phyloP scores from a whole-genome alignment of 1,140 invertebrate genomes.

The Panulirus ornatus region DNA sequence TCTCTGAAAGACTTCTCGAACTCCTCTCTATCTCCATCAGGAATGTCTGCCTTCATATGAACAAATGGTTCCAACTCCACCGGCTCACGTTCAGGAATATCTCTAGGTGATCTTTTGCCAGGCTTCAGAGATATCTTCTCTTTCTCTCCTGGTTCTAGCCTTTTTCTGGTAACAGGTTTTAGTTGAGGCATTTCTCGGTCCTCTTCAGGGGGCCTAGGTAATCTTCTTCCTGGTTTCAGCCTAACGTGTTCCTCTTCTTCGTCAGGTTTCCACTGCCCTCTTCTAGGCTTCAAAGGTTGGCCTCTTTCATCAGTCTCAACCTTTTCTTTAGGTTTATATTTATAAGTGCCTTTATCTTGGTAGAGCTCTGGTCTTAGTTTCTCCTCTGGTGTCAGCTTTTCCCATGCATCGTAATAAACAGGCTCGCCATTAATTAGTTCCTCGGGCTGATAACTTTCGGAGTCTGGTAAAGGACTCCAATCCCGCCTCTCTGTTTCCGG shows the following conservation, averaged over 20 bases:
- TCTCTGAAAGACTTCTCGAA: constrained; percentile 9
- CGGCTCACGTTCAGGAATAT: constrained; percentile 55
- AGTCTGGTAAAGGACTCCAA: constrained; percentile 27
- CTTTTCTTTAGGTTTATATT: constrained; percentile 37
- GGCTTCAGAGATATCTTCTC: constrained; percentile 66
- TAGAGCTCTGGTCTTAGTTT: constrained; percentile 72
- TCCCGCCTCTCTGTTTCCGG: constrained; percentile 49
- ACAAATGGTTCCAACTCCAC: constrained; percentile 39
- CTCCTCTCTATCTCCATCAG: constrained; percentile 74
- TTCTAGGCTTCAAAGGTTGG: constrained; percentile 32
- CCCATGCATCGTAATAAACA: constrained; percentile 21
- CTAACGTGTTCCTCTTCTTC: constrained; percentile 55
- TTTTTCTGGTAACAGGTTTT: constrained; percentile 51
- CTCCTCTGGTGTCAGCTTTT: constrained; percentile 35
- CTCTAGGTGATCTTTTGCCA: constrained; percentile 71
- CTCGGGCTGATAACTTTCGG: constrained; percentile 35
- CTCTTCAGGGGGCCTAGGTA: constrained; percentile 65
- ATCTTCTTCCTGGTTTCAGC: constrained; percentile 60
- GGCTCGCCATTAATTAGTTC: constrained; percentile 36
- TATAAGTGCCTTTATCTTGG: constrained; percentile 76
- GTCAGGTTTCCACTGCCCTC: constrained; percentile 23
- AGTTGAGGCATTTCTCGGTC: constrained; percentile 34
- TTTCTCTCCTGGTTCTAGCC: constrained; percentile 40
- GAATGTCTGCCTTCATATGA: constrained; percentile 75
- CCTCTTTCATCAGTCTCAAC: constrained; percentile 19